These are phyloP conservation scores for Cremastinae sp. DNA, from an alignment of 2,888 invertebrate species.

Conservation along the genomic window DNA sequence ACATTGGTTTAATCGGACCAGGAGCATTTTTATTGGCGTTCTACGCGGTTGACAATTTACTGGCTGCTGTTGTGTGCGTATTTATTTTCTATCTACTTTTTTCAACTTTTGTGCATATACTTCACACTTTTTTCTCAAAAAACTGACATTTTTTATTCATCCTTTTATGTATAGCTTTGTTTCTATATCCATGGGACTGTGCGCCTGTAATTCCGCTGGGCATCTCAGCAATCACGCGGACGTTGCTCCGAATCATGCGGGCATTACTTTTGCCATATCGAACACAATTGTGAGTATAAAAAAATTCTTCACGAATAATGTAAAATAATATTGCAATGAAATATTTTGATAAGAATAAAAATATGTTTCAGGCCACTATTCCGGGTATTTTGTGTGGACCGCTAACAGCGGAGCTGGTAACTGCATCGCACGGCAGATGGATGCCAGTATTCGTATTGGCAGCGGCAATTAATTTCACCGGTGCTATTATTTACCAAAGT, in stretches of 20 bases:
- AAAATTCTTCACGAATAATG: constrained; percentile 12
- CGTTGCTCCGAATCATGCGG: constrained; percentile 89
- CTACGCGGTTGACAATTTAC: constrained; percentile 86
- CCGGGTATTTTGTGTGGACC: constrained; percentile 90
- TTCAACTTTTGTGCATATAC: not conserved
- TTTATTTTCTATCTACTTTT: not conserved
- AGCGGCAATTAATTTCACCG: constrained; percentile 86
- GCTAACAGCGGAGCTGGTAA: constrained; percentile 87
- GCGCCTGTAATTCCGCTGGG: constrained; percentile 88
- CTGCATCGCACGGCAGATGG: constrained; percentile 87
- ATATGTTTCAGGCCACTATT: constrained; percentile 84
- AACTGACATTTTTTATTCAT: constrained; percentile 18
- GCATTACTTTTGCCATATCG: constrained; percentile 88
- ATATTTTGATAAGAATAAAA: constrained; percentile 16
- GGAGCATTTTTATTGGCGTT: constrained; percentile 87
- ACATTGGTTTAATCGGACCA: constrained; percentile 86
- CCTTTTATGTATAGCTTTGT: constrained; percentile 82
- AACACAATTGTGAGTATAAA: constrained; percentile 84
- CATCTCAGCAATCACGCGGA: constrained; percentile 90
- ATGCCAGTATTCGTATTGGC: constrained; percentile 88
- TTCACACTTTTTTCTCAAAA: constrained; percentile 22
- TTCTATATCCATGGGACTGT: constrained; percentile 88
- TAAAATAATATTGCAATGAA: not conserved
- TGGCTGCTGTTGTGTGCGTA: constrained; percentile 85
- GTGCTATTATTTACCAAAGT: constrained; percentile 87